Base-by-base conservation (phyloP, 2,113 vertebrate genomes). In the Romanogobio albipinnatus region DNA sequence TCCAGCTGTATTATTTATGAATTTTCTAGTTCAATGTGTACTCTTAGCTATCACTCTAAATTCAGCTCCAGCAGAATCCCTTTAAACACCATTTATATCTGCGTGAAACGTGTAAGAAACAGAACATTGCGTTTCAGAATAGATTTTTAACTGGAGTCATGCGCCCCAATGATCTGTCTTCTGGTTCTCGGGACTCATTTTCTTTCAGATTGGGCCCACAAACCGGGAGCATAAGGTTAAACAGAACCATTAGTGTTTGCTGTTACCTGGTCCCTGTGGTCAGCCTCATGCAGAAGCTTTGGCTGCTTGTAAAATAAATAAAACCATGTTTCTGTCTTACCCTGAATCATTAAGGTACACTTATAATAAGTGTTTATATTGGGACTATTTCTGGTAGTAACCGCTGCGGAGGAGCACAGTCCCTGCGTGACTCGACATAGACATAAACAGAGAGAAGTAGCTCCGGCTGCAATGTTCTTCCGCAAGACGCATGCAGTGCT, bases 1-100 rank as follows among this genome's bases (percentile, higher is more conserved):
- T 43, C 53, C 29, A 77, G 51, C 76, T 66, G 17, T 64, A 49
- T 51, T 81, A 81, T 64, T 81, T 81, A 66, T 66, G 0, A 5
- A 17, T 47, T 45, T 53, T 11, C 6, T 29, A 29, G 71, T 22
- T 22, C 29, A 24, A 19, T 22, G 10, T 56, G 22, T 14, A 24
- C 14, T 47, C 19, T 61, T 24, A 61, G 5, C 70, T 24, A 78
- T 78, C 33, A 14, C n/a, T 73, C 10, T 59, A 61, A 78, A 61
- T 61, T 59, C 24, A 51, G 24, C 47, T 71, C 2, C 19, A 71
- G 19, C 39, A n/a, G 70, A 73, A 76, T 45, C n/a, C 78, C 24
- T 64, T 64, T 80, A 59, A 64, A 9, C 11, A 10, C 13, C 5
- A 66, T 66, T 79, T 78, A 33, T 64, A 45, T 43, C 9, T 61